Evolutionary conservation across 2,797 vertebrate genomes (phyloP), one percentile per base, ranked within the genome.

Genomic region (Lutjanus campechanus): DNA sequence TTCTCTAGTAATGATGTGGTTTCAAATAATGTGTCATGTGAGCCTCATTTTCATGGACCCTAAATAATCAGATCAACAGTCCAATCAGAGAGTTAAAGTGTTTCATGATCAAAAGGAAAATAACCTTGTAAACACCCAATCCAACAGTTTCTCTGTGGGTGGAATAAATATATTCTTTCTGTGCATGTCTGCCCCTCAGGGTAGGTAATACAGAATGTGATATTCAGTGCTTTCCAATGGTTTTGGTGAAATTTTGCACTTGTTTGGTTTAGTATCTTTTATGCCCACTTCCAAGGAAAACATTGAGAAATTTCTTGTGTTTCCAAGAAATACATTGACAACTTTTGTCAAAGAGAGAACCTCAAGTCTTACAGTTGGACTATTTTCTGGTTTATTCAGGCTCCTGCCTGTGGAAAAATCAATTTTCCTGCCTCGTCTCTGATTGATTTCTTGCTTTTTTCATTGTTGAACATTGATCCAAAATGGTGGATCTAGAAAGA

Each of bases 401-500:
- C 43, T 13, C 2, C 44, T 46, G 15, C 15, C 10, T 49, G 56
- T 50, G 19, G 3, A 65, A 58, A 77, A 73, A 68, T 41, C 2
- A 12, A 1, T 67, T 44, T 25, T 66, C 51, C 22, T 67, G 20
- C 20, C 41, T 53, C 53, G 54, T 63, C n/a, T 43, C 0, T 29
- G 17, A 22, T 47, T 40, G 47, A 67, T 60, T 67, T 69, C 13
- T 65, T 40, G 54, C 12, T 25, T 16, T 25, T 73, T 55, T 74
- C 8, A 43, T 3, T 63, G 6, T 44, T 58, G 13, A 60, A 59
- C 29, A 59, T 15, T 29, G 47, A 61, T 51, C 44, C 16, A 77
- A 76, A 75, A 41, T 16, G 16, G 9, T 5, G 1, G 8, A 0
- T 59, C 15, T 44, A 5, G 17, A 72, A 71, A 25, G 13, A 65